These are phyloP conservation scores for Agrenia bidenticulata DNA, from an alignment of 2,888 invertebrate genomes.

Conservation along the genomic window DNA sequence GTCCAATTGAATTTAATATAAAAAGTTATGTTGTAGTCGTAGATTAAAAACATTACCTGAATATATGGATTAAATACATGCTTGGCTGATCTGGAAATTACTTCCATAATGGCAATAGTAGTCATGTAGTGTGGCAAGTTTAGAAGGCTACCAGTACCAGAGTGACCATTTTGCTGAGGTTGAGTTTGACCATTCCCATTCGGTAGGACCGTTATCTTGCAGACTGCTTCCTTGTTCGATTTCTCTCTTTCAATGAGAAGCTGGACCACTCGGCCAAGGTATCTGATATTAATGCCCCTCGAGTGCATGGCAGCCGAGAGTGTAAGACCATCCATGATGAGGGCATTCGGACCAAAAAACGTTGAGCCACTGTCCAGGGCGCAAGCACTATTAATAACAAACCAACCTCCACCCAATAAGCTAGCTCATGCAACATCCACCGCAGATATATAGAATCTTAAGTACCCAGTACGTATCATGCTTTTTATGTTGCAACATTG, in stretches of 20 bases:
- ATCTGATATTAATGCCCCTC: slow-evolving; percentile 94
- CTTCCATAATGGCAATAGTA: slow-evolving; percentile 85
- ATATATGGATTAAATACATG: slow-evolving; percentile 89
- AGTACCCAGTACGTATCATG: background rate
- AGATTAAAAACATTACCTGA: slow-evolving; percentile 63
- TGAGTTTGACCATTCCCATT: background rate
- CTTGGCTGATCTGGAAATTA: slow-evolving; percentile 85
- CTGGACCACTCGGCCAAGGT: slow-evolving; percentile 68
- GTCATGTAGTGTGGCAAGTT: slow-evolving; percentile 68
- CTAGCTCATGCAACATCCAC: slow-evolving; percentile 14
- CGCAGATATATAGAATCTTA: slow-evolving; percentile 2
- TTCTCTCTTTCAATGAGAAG: slow-evolving; percentile 48
- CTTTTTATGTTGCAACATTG: too few species aligned
- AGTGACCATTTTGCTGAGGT: slow-evolving; percentile 25
- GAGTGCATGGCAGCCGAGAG: slow-evolving; percentile 91
- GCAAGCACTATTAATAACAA: slow-evolving; percentile 47
- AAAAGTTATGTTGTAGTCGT: background rate
- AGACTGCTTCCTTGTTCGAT: slow-evolving; percentile 33
- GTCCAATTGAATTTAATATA: slow-evolving; percentile 1
- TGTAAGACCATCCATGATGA: slow-evolving; percentile 82
- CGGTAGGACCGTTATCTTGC: slow-evolving; percentile 22
- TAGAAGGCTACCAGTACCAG: slow-evolving; percentile 23
- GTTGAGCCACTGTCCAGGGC: slow-evolving; percentile 53
- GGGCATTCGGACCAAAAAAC: slow-evolving; percentile 52
- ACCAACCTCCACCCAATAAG: slow-evolving; percentile 42